Evolutionary conservation across 2,797 vertebrate species (phyloP), one percentile per base, ranked within the genome.

Genomic region (Prionace glauca): DNA sequence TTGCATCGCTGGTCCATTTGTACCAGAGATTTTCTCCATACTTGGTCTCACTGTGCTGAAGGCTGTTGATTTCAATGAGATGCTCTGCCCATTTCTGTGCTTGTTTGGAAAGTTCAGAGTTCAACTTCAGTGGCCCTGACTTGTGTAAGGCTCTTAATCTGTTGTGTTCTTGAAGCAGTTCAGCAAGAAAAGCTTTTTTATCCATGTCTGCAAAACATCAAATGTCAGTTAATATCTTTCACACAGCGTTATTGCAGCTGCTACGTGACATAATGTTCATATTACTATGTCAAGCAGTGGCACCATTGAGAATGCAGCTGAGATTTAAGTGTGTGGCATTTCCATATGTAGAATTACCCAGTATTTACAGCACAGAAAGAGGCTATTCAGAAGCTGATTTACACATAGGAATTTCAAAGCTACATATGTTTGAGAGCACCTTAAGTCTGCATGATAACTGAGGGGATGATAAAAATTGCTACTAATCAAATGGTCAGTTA

Each of bases 21-120:
- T 69, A 92, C 90, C 90, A 92, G 62, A 92, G n/a, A 36, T 92
- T 92, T 36, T 92, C 90, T 24, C 90, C 90, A 26, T 92, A 92
- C 9, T 92, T 3, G n/a, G 90, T 92, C n/a, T 5, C 36, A 41
- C 90, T 92, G 62, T 92, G 90, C n/a, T 69, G 62, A n/a, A 92
- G 90, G 16, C 14, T 12, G 24, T 69, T 41, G 65, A 69, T 92
- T 24, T 22, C 65, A n/a, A 12, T 22, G 65, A 92, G 90, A 92
- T 92, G 90, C n/a, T 92, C 90, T 4, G 90, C 90, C 90, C 90
- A 92, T 69, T 92, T 69, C 65, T 92, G 65, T 45, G 90, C 90
- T 92, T 69, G 62, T 0, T 10, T n/a, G 20, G 65, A 92, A n/a
- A 92, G 90, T 10, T 92, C 90, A 12, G 90, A 24, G 22, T 92